Base-by-base conservation (phyloP, 2,888 invertebrate genomes). In the Archips crataeganus region DNA sequence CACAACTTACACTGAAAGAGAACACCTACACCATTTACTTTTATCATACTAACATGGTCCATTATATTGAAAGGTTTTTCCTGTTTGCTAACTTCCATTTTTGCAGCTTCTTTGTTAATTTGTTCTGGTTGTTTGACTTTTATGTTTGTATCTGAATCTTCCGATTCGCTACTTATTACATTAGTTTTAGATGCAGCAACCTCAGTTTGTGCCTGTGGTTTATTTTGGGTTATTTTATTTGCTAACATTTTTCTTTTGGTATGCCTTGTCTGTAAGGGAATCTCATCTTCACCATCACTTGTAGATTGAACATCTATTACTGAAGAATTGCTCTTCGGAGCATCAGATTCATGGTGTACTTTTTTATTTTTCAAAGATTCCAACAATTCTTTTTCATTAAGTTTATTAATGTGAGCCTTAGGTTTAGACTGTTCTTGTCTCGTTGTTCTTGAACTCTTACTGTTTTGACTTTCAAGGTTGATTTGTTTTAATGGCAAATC, bases 1-100 rank as follows among this genome's bases (percentile, higher is more conserved):
- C 95, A 95, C 32, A 94, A 79, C 78, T 90, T 91, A 81, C 95
- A 95, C 77, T 94, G 93, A 79, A 89, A 94, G 23, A 95, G 79
- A n/a, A 88, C 82, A 65, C 95, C 95, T 2, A 94, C 93, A 59
- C 90, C 91, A 81, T 90, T 92, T 0, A 94, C 94, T 85, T 93
- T 94, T 9, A 94, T 92, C 79, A 84, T 92, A 75, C 89, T 89
- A 1, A 94, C 85, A 79, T 94, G 87, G 71, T 94, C 90, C 93
- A 93, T 93, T 47, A 94, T 94, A 77, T 93, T 83, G 77, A 94
- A 93, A 42, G 79, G 65, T 72, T 75, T 70, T 54, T 73, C 67
- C 47, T 36, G 59, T 63, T 49, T 39, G 60, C 65, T n/a, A 57
- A 23, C 13, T 70, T 49, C 65, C 65, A 32, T 15, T 71, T 60